Evolutionary conservation across 2,888 invertebrate genomes (phyloP).

Genomic region (Trilocha varians): DNA sequence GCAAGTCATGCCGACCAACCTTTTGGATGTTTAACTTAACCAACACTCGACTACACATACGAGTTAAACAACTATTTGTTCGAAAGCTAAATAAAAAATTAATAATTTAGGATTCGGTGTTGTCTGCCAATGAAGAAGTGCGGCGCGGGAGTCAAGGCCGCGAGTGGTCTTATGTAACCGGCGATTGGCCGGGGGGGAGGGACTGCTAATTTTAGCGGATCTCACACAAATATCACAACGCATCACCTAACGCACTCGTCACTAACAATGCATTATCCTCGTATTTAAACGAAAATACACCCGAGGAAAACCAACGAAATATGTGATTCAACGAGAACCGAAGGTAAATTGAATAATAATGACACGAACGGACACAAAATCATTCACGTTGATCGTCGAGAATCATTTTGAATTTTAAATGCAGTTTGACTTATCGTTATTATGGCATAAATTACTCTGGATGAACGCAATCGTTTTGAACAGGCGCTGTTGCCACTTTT

Average conservation of each 20-base stretch:
- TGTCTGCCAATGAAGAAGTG: constrained; percentile 39
- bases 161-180: constrained; percentile 58
- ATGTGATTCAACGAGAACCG: constrained; percentile 1
- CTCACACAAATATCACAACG: constrained; percentile 53
- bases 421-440: constrained; percentile 7
- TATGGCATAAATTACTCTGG: no score
- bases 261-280: constrained; percentile 3
- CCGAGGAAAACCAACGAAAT: constrained; percentile 2
- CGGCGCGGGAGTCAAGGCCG: constrained; percentile 73
- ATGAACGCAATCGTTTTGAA: no score
- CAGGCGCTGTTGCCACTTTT: no score
- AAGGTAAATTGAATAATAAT: constrained; percentile 6
- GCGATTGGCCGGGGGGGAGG: constrained; percentile 34
- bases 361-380: constrained; percentile 10
- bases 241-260: constrained; percentile 29
- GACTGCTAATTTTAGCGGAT: constrained; percentile 62
- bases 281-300: not conserved
- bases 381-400: constrained; percentile 6
- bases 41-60: not conserved
- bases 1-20: constrained; percentile 25
- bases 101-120: constrained; percentile 16
- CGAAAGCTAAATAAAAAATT: constrained; percentile 17
- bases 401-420: constrained; percentile 13
- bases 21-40: no score
- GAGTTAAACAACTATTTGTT: not conserved